A percentile compares a stretch with the other conserved stretches of the same genome.
Conservation (phyloP, 2,797 vertebrate species). For the Ptychadena robeensis region DNA sequence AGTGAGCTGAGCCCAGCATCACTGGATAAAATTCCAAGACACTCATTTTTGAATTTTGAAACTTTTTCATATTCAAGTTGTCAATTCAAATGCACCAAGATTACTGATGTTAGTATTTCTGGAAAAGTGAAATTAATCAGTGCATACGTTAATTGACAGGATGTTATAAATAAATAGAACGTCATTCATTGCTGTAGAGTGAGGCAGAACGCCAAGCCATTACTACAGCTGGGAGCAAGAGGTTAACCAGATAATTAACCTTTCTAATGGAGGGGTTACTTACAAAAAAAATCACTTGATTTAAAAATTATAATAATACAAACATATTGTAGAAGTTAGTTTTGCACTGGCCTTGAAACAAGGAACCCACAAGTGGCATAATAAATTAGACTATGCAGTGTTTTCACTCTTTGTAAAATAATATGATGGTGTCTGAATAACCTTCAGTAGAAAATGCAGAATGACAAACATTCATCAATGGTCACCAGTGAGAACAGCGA, state of each 20-base stretch:
- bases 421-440: background rate
- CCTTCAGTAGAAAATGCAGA: background rate
- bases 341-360: background rate
- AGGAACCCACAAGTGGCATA: background rate
- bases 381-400: background rate
- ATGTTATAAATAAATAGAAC: constrained; percentile 53
- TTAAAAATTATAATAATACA: constrained; percentile 12
- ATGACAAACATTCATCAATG: background rate
- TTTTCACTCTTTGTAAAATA: background rate
- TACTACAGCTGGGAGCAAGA: constrained; percentile 37
- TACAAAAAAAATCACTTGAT: constrained; percentile 53
- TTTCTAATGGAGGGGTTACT: constrained; percentile 39
- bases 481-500: too few species aligned
- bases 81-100: background rate
- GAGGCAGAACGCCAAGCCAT: constrained; percentile 36
- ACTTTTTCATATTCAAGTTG: background rate
- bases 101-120: constrained; percentile 13
- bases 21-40: background rate
- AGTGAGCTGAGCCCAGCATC: background rate
- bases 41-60: background rate
- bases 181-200: constrained; percentile 30
- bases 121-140: constrained; percentile 21
- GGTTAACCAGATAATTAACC: constrained; percentile 56
- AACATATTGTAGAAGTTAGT: constrained; percentile 8
- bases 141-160: constrained; percentile 33